Percentiles rank a stretch among this genome's conserved stretches.
Conservation (phyloP, 2,888 invertebrate species). For the Campoplex nolae region DNA sequence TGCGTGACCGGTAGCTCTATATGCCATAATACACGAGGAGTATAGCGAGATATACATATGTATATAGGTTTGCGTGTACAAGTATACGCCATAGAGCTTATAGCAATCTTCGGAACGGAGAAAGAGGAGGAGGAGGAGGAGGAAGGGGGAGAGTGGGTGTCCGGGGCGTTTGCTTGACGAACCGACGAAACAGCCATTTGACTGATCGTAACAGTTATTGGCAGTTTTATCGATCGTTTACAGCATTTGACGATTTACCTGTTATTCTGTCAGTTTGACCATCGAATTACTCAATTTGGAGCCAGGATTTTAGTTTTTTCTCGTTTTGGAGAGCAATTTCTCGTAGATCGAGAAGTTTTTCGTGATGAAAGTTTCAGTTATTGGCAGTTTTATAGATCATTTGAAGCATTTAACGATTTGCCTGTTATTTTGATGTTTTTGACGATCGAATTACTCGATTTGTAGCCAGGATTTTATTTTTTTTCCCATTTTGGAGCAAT, state of each 20-base stretch:
- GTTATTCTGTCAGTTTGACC: too few relatives aligned
- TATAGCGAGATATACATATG: constrained; percentile 19
- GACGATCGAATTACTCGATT: too few relatives aligned
- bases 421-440: too few relatives aligned
- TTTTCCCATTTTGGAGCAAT: too few relatives aligned
- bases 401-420: too few relatives aligned
- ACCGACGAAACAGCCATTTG: constrained; percentile 30
- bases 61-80: constrained; percentile 5
- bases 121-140: constrained; percentile 22
- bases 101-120: constrained; percentile 28
- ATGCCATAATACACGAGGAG: constrained; percentile 37
- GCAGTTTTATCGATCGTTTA: constrained; percentile 7
- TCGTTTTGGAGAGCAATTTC: too few relatives aligned
- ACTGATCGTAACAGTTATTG: constrained; percentile 13
- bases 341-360: too few relatives aligned
- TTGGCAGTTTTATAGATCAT: too few relatives aligned
- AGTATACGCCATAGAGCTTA: constrained; percentile 30
- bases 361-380: too few relatives aligned
- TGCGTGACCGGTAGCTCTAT: constrained; percentile 67
- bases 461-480: too few relatives aligned
- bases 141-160: constrained; percentile 54
- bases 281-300: too few relatives aligned
- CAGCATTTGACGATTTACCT: background rate
- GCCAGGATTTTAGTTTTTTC: too few relatives aligned
- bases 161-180: constrained; percentile 57